Percentiles rank a stretch among this genome's conserved stretches.
Evolutionary conservation across 2,888 invertebrate genomes (phyloP).

Genomic region (Cinara cedri): DNA sequence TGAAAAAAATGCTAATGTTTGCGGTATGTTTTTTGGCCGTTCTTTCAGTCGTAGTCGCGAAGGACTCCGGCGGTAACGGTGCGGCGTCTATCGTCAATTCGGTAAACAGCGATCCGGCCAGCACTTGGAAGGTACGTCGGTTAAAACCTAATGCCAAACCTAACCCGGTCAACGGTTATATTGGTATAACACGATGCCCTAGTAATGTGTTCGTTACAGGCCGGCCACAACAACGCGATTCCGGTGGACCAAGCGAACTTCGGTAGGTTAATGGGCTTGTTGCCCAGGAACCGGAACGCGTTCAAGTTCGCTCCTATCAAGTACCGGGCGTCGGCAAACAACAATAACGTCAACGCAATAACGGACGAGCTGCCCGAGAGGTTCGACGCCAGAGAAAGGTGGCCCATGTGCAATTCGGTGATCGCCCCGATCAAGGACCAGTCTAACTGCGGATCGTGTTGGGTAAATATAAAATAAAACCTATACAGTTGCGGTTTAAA

Average conservation of each 20-base stretch:
- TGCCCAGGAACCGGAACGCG: slow-evolving; percentile 13
- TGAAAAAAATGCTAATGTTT: too few relatives aligned
- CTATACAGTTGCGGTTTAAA: too few relatives aligned
- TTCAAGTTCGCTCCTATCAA: slow-evolving; percentile 10
- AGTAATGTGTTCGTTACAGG: slow-evolving; percentile 18
- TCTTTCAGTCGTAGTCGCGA: not conserved
- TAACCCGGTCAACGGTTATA: too few relatives aligned
- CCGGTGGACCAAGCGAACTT: slow-evolving; percentile 5
- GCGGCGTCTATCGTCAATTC: slow-evolving; percentile 3
- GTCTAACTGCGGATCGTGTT: slow-evolving; percentile 81
- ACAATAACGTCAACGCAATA: not conserved
- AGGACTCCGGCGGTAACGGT: not conserved
- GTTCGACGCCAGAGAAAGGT: slow-evolving; percentile 58
- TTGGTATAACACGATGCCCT: not conserved
- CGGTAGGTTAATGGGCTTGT: slow-evolving; percentile 13
- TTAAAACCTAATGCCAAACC: not conserved
- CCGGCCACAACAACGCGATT: not conserved
- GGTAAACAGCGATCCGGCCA: slow-evolving; percentile 3
- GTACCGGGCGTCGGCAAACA: not conserved
- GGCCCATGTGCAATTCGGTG: slow-evolving; percentile 55
- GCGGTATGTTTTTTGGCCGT: not conserved
- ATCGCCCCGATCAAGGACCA: slow-evolving; percentile 56
- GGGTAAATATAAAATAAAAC: slow-evolving; percentile 67
- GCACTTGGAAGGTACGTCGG: slow-evolving; percentile 29
- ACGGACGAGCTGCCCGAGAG: slow-evolving; percentile 38